Percentiles rank a stretch among this genome's conserved stretches.
Evolutionary conservation across 2,797 vertebrate genomes (phyloP).

Genomic region (Xyrichtys novacula): DNA sequence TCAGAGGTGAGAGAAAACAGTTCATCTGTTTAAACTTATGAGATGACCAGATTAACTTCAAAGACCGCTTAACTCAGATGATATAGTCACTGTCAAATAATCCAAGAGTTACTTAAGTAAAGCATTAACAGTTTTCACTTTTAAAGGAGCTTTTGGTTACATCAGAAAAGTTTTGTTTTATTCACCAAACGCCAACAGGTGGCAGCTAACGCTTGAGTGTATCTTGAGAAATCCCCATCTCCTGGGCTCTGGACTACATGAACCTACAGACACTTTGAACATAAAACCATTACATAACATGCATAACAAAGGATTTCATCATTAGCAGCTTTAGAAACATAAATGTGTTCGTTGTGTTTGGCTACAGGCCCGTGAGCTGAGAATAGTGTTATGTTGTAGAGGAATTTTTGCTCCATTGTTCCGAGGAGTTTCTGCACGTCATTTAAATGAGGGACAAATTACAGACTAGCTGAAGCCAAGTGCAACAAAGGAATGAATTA

Average conservation of each 20-base stretch:
- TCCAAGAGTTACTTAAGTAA: too few relatives aligned
- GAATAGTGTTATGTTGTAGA: constrained; percentile 23
- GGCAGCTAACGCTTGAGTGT: too few relatives aligned
- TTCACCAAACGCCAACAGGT: too few relatives aligned
- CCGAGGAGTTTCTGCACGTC: not conserved
- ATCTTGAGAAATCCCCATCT: too few relatives aligned
- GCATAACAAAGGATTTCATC: not conserved
- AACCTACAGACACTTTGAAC: not conserved
- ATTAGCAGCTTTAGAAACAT: constrained; percentile 2
- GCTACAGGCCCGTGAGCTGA: not conserved
- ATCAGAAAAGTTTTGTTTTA: too few relatives aligned
- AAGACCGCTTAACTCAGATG: too few relatives aligned
- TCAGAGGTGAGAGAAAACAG: constrained; percentile 84
- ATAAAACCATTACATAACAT: constrained; percentile 27
- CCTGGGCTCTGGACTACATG: not conserved
- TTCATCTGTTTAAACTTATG: too few relatives aligned
- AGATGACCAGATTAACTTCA: too few relatives aligned
- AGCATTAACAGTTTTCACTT: too few relatives aligned
- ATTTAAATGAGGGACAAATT: constrained; percentile 7
- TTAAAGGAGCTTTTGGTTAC: too few relatives aligned
- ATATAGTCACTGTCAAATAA: too few relatives aligned
- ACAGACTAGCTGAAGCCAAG: not conserved
- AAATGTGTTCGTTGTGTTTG: constrained; percentile 8
- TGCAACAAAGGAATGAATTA: not conserved
- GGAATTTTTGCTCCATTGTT: constrained; percentile 10